phyloP scores from a whole-genome alignment of 2,797 vertebrate species.

The Thripadectes ignobilis region DNA sequence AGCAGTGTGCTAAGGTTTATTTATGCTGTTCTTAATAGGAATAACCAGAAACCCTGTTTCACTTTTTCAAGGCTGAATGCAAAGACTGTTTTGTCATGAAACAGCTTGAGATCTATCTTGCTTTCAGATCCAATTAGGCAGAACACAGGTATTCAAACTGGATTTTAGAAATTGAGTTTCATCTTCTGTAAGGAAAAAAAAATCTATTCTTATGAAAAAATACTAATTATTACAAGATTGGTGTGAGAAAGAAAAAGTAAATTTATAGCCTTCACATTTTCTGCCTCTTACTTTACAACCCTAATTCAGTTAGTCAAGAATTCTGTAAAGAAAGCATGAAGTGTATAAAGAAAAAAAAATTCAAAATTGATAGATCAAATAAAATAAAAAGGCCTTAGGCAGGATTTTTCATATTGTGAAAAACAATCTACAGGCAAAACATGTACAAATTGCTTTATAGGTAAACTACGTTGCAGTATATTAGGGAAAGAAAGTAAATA shows the following conservation, averaged over 20 bases:
- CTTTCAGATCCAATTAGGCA: background rate
- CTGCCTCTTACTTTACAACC: background rate
- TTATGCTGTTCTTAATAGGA: conserved; percentile 28
- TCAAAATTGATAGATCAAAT: background rate
- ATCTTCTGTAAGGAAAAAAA: background rate
- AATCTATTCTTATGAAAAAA: background rate
- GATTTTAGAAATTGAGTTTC: background rate
- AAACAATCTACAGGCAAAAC: background rate
- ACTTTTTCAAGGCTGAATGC: background rate
- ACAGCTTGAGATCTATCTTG: background rate
- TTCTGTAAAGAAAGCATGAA: background rate
- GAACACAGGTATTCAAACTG: background rate
- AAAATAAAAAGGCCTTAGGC: background rate
- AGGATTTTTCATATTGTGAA: background rate
- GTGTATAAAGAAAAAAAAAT: background rate
- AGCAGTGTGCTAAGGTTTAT: background rate
- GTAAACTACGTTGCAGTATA: background rate
- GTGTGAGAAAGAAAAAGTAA: background rate
- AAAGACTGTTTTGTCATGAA: conserved; percentile 10
- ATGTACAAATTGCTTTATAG: background rate
- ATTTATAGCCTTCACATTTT: background rate
- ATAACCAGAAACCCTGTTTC: conserved; percentile 1
- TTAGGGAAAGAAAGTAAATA: background rate
- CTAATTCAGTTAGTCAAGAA: background rate
- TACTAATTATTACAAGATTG: background rate